Evolutionary conservation across 2,113 vertebrate genomes (phyloP).

Genomic region (Rousettus leschenaultii): DNA sequence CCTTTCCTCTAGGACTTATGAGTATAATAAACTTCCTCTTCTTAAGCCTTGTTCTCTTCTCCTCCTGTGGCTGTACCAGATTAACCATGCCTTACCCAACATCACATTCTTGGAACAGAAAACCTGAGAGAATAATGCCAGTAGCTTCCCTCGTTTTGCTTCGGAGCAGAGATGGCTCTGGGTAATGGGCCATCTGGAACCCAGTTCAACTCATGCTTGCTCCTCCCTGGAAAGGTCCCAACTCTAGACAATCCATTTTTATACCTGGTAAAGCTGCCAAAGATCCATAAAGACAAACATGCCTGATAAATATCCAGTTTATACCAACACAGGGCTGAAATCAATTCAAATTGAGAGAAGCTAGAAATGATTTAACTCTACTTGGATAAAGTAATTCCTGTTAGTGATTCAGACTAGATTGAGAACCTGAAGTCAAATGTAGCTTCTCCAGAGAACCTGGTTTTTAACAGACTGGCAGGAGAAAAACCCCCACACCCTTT

Average conservation of each 20-base stretch:
- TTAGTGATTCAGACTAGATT: background rate
- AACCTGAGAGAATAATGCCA: background rate
- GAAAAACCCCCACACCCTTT: background rate
- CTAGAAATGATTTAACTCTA: background rate
- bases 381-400: background rate
- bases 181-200: background rate
- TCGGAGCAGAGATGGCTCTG: background rate
- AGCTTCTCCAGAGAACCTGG: background rate
- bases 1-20: background rate
- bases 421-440: constrained; percentile 4
- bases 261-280: background rate
- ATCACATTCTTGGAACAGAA: background rate
- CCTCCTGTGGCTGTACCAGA: no score
- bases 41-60: background rate
- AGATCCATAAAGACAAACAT: background rate
- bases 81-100: background rate
- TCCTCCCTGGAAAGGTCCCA: background rate
- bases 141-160: background rate
- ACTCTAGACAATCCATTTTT: background rate
- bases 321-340: background rate
- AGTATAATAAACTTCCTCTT: background rate
- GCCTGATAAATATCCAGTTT: background rate
- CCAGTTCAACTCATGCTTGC: background rate
- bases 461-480: constrained; percentile 6
- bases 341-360: background rate